These are phyloP conservation scores for Amitus sp. DNA, from an alignment of 2,888 invertebrate genomes.

Conservation along the genomic window DNA sequence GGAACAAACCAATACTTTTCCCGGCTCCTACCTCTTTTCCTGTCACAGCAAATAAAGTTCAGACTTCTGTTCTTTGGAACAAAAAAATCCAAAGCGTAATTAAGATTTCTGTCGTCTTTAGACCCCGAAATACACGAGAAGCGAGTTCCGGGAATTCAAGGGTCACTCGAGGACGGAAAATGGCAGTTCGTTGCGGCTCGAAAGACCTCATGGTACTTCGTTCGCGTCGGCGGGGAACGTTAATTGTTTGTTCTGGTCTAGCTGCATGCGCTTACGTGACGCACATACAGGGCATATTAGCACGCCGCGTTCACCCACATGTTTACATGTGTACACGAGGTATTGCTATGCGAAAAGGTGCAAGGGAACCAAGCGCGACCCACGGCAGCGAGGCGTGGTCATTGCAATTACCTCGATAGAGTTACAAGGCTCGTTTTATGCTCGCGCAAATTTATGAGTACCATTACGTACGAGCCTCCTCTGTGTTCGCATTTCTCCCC, in stretches of 20 bases:
- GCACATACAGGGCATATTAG: conserved; percentile 46
- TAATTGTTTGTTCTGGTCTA: conserved; percentile 57
- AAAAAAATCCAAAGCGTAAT: too few species aligned
- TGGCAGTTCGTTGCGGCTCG: too few species aligned
- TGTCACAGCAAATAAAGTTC: too few species aligned
- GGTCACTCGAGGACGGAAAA: too few species aligned
- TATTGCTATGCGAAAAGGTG: conserved; percentile 49
- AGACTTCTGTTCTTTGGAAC: too few species aligned
- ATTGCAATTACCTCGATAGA: conserved; percentile 60
- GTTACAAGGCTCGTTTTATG: conserved; percentile 61
- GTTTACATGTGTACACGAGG: conserved; percentile 4
- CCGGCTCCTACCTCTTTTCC: too few species aligned
- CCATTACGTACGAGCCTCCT: conserved; percentile 57
- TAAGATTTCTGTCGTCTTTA: too few species aligned
- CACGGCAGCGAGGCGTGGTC: conserved; percentile 58
- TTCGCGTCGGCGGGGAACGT: conserved; percentile 55
- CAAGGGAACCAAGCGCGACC: conserved; percentile 48
- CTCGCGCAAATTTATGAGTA: conserved; percentile 59
- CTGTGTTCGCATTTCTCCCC: conserved; percentile 44
- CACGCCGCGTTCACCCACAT: conserved; percentile 4
- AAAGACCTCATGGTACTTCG: too few species aligned
- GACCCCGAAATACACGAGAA: too few species aligned
- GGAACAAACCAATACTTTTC: too few species aligned
- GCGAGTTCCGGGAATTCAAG: too few species aligned
- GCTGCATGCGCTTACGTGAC: conserved; percentile 41